phyloP scores from a whole-genome alignment of 2,797 vertebrate species.

The Catharus ustulatus region DNA sequence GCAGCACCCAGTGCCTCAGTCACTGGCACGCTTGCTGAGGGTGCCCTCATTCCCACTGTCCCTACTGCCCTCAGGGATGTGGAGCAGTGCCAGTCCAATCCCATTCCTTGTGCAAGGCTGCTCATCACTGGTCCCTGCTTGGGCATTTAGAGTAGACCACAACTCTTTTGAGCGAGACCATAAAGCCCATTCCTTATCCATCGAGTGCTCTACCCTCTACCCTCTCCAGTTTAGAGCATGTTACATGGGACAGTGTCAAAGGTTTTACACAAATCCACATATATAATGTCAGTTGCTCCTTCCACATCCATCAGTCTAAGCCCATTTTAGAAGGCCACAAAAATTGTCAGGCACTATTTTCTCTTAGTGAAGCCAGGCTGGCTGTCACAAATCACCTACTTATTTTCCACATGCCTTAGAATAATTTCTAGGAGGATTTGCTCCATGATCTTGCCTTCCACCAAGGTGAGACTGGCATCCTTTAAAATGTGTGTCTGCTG shows the following conservation, averaged over 20 bases:
- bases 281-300: background rate
- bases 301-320: too few relatives aligned
- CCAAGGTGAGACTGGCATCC: background rate
- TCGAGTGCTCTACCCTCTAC: too few relatives aligned
- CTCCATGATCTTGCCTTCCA: background rate
- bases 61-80: background rate
- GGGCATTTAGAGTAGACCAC: background rate
- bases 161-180: too few relatives aligned
- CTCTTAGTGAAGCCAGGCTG: background rate
- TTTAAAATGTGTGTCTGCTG: background rate
- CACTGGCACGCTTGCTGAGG: background rate
- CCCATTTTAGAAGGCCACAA: background rate
- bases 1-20: background rate
- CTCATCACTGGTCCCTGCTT: background rate
- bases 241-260: background rate
- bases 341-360: background rate
- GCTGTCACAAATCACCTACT: background rate
- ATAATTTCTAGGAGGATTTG: background rate
- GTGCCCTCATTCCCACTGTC: too few relatives aligned
- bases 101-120: fast-evolving
- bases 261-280: background rate
- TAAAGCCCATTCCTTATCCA: background rate
- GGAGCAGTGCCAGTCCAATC: background rate
- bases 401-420: background rate
- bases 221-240: background rate